Conservation (phyloP, 2,888 invertebrate genomes). For the Eudasyphora cyanicolor region DNA sequence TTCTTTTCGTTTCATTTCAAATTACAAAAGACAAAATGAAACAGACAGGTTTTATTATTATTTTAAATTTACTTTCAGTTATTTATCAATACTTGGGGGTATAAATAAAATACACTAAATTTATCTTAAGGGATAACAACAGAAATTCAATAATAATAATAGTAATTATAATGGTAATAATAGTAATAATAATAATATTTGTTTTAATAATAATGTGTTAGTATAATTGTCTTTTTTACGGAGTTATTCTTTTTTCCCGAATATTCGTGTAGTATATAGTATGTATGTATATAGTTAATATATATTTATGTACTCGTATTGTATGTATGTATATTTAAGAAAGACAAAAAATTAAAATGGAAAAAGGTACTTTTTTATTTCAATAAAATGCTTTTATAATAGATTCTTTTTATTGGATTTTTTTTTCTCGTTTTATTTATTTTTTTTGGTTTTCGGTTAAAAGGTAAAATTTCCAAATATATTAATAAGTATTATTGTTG, state of each 20-base stretch:
- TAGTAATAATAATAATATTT: constrained; percentile 15
- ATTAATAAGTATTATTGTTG: constrained; percentile 29
- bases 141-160: constrained; percentile 1
- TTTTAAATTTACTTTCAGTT: background rate
- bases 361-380: constrained; percentile 49
- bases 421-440: background rate
- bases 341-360: constrained; percentile 21
- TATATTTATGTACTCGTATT: background rate
- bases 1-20: too few species aligned
- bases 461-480: constrained; percentile 56
- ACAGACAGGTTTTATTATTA: too few species aligned
- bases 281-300: background rate
- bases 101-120: constrained; percentile 24
- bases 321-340: constrained; percentile 4
- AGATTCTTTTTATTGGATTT: constrained; percentile 28
- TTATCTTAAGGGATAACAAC: constrained; percentile 1
- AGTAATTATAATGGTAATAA: background rate
- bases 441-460: constrained; percentile 36
- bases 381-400: constrained; percentile 45
- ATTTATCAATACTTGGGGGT: constrained; percentile 20
- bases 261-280: background rate
- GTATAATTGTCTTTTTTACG: background rate
- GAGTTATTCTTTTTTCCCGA: background rate
- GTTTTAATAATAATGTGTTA: background rate
- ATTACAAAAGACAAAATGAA: background rate